Evolutionary conservation across 2,888 invertebrate species (phyloP), one percentile per base, ranked within the genome.

Genomic region (Eilema sororculum): DNA sequence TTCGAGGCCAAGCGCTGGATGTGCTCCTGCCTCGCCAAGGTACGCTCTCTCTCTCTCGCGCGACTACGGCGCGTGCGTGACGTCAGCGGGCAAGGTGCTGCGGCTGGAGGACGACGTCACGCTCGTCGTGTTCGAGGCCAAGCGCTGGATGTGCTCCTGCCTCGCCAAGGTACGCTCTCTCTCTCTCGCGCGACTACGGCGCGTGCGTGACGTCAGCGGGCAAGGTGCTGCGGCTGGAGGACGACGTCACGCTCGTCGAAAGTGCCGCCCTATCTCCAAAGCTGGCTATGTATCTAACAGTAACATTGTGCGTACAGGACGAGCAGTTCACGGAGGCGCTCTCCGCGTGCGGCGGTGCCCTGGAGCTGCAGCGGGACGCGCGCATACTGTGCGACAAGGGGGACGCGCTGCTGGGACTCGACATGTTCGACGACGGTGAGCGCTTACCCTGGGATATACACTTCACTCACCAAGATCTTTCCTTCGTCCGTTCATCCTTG

Each of bases 401-500:
- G 0, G 99, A 99, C 85, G 98, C 99, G 10, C 97, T 99, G 89
- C 93, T 99, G 52, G 96, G 97, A 6, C 97, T 97, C 22, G 99
- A 99, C 89, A 96, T 98, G 96, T 99, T 96, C 90, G 98, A 99
- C 83, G 98, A 99, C 94, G 98, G 97, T 97, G 84, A 89, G 64
- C 25, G 25, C 33, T 37, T 10, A 37, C 33, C 33, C 33, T 33
- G 33, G 28, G 0, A 33, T 28, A 28, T 28, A 28, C 30, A 33
- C 30, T 33, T 33, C 30, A 33, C 30, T 8, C 30, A 28, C 28
- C 28, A 28, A 28, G 28, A 4, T 28, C 30, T 33, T 8, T 4
- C 30, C 30, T 8, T 6, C 8, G 0, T 33, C 30, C 8, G 30
- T 3, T 8, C 6, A 4, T 8, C 30, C 30, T 33, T 33, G 30